Evolutionary conservation across 2,113 vertebrate genomes (phyloP).

Genomic region (Poecilia latipinna): DNA sequence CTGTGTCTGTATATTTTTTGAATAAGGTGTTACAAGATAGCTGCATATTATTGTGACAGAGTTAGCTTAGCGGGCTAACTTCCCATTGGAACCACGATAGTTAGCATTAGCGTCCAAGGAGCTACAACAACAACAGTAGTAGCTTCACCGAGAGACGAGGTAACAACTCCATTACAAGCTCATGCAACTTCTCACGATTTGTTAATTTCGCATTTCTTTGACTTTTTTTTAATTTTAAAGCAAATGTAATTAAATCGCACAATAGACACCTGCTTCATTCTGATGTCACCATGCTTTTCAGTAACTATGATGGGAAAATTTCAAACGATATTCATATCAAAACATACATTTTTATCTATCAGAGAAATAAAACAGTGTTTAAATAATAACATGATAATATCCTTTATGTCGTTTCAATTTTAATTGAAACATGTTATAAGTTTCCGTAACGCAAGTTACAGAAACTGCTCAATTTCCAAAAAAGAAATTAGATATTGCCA

Average conservation of each 20-base stretch:
- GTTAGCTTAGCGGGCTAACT: conserved; percentile 34
- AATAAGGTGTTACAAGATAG: neutral
- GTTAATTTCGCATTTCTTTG: neutral
- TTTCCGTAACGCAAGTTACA: too few relatives aligned
- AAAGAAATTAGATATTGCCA: too few relatives aligned
- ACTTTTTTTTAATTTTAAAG: neutral
- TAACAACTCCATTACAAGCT: conserved; percentile 11
- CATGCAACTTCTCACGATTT: neutral
- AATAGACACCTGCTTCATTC: neutral
- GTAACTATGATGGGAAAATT: neutral
- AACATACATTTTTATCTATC: neutral
- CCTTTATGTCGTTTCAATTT: too few relatives aligned
- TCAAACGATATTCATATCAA: neutral
- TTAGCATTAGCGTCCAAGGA: conserved; percentile 6
- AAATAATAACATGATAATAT: too few relatives aligned
- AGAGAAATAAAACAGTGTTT: neutral
- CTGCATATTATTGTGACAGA: neutral
- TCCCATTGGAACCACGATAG: neutral
- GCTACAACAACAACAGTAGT: neutral
- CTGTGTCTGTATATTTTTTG: neutral
- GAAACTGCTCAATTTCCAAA: too few relatives aligned
- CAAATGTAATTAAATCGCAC: neutral
- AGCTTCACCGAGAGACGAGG: conserved; percentile 22
- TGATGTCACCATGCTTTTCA: neutral
- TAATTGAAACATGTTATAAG: too few relatives aligned